Conservation (phyloP, 2,888 invertebrate species). For the Clostera curtula region DNA sequence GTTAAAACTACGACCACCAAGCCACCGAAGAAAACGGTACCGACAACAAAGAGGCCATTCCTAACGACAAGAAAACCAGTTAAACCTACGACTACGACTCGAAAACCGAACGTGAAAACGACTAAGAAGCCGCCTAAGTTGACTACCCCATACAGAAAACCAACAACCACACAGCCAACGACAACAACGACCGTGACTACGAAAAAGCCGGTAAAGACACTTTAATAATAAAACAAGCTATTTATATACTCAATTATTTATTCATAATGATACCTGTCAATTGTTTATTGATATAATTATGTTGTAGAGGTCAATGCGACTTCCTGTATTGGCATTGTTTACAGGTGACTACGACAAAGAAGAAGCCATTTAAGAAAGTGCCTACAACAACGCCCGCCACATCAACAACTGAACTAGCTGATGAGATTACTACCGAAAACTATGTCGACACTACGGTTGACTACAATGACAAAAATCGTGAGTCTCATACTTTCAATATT, state of each 20-base stretch:
- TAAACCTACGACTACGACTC: constrained; percentile 49
- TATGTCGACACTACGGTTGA: constrained; percentile 44
- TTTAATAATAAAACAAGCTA: constrained; percentile 1
- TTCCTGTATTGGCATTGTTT: constrained; percentile 34
- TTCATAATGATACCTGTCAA: too few relatives aligned
- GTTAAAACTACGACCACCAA: constrained; percentile 49
- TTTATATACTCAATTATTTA: too few relatives aligned
- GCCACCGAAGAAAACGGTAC: constrained; percentile 49
- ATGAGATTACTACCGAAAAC: constrained; percentile 58
- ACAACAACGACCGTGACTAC: constrained; percentile 37
- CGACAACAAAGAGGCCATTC: constrained; percentile 56
- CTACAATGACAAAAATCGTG: constrained; percentile 56
- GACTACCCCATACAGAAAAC: constrained; percentile 39
- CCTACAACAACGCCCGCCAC: constrained; percentile 54
- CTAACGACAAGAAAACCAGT: constrained; percentile 63
- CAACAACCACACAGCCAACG: constrained; percentile 36
- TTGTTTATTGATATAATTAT: too few relatives aligned
- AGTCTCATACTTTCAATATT: too few relatives aligned
- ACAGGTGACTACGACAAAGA: constrained; percentile 59
- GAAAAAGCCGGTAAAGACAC: constrained; percentile 50
- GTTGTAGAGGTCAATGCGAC: constrained; percentile 15
- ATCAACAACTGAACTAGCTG: constrained; percentile 43
- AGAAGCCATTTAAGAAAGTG: constrained; percentile 45
- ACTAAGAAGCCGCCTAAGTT: constrained; percentile 56
- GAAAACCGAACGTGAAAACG: constrained; percentile 53